Evolutionary conservation across 2,113 vertebrate genomes (phyloP).

Genomic region (Syrrhaptes paradoxus): DNA sequence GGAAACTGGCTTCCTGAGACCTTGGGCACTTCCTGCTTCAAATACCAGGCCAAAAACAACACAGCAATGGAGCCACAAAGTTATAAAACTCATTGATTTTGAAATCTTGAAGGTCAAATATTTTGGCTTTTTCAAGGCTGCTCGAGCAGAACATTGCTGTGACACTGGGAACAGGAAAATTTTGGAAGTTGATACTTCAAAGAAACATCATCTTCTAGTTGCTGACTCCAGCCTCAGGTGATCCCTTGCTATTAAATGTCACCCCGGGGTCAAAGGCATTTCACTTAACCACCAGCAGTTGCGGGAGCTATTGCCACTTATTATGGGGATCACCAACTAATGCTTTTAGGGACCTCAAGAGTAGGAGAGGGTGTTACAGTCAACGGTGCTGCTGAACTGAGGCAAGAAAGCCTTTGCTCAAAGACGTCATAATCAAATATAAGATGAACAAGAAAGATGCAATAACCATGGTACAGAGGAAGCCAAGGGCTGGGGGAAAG

Average conservation of each 20-base stretch:
- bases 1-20: constrained; percentile 14
- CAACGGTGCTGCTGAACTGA: neutral
- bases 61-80: neutral
- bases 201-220: neutral
- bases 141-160: neutral
- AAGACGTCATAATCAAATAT: neutral
- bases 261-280: neutral
- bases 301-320: neutral
- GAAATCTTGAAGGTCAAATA: neutral
- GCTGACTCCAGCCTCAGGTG: neutral
- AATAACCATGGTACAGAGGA: neutral
- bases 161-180: neutral
- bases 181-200: neutral
- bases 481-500: neutral
- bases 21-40: neutral
- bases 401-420: neutral
- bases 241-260: neutral
- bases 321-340: fast-evolving
- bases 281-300: fast-evolving
- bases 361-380: neutral
- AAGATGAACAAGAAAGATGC: neutral
- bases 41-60: constrained; percentile 6
- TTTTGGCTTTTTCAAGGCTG: neutral
- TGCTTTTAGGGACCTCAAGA: neutral
- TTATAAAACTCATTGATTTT: neutral